A percentile compares a stretch with the other conserved stretches of the same genome.
Evolutionary conservation across 1,140 invertebrate genomes (phyloP).

Genomic region (Drosophila watanabei): DNA sequence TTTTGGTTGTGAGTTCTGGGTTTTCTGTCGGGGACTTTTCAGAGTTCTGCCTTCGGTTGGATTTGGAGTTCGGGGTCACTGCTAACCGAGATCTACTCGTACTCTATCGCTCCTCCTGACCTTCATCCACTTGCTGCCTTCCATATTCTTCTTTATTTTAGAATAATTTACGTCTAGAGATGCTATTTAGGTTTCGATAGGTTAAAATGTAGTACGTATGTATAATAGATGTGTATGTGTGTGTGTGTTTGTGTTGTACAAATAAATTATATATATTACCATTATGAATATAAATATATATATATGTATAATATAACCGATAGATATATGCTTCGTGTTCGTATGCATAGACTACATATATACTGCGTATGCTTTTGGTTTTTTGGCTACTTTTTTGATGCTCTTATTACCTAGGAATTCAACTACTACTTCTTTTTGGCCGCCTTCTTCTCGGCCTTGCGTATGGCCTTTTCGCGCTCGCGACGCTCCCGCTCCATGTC

Average conservation of each 20-base stretch:
- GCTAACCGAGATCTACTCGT: constrained; percentile 24
- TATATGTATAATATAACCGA: constrained; percentile 54
- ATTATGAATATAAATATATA: constrained; percentile 59
- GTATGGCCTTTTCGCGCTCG: constrained; percentile 91
- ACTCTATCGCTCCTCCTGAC: constrained; percentile 26
- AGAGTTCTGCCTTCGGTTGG: constrained; percentile 32
- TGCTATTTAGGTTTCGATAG: constrained; percentile 67
- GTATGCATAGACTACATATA: constrained; percentile 68
- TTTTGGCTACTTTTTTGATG: constrained; percentile 75
- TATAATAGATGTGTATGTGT: constrained; percentile 58
- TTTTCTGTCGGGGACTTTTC: constrained; percentile 16
- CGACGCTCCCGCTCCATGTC: constrained; percentile 91
- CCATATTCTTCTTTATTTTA: constrained; percentile 9
- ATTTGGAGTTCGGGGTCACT: constrained; percentile 10
- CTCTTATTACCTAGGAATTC: constrained; percentile 74
- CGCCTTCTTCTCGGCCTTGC: constrained; percentile 93
- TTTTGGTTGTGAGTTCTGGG: constrained; percentile 48
- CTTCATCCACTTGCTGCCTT: constrained; percentile 26
- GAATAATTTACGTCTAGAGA: constrained; percentile 67
- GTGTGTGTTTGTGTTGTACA: constrained; percentile 57
- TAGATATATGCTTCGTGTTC: constrained; percentile 44
- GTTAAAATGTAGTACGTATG: constrained; percentile 78
- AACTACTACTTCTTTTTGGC: constrained; percentile 89
- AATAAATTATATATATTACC: constrained; percentile 70
- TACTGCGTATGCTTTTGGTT: constrained; percentile 77